Base-by-base conservation (phyloP, 2,888 invertebrate genomes). In the Pecten maximus region DNA sequence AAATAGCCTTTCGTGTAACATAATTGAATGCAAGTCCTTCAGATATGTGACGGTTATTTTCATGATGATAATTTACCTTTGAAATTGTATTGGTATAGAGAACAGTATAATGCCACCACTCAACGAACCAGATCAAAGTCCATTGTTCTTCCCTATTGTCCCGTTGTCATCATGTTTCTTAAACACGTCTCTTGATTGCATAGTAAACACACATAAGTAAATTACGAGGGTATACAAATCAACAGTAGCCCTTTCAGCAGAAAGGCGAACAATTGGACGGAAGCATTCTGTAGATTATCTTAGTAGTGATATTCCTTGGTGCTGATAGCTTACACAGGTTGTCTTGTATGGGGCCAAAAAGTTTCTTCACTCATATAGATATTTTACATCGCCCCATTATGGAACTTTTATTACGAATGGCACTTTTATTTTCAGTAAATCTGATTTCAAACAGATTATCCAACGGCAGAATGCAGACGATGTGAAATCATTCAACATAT, bases 331-430 rank as follows among this genome's bases (percentile, higher is more conserved):
- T 28, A 35, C 12, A 74, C 35, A 8, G 35, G 19, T 2, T 8
- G 8, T 74, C 74, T 35, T 74, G 74, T 35, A 74, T 74, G 74
- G 74, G 74, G 74, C 74, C 74, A 74, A 74, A 74, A 35, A 15
- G 74, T 74, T 74, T 74, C 74, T 74, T 35, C 23, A 19, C n/a
- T 54, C 54, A 23, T 54, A 54, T 12, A 15, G 12, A 6, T 12
- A 10, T 35, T 74, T 6, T 6, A 28, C 35, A 28, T 28, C 74
- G 60, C 74, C 74, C 74, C 28, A 35, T 12, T 6, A 35, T 28
- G 2, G 10, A 35, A 74, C n/a, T n/a, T n/a, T 15, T 19, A 54
- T 23, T 23, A 54, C n/a, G 16, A 0, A 19, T 23, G 1, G 23
- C 23, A 23, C 2, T 6, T n/a, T 3, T 54, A 23, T 6, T 54